Conservation (phyloP, 2,888 invertebrate species). For the Aphodius granarius region DNA sequence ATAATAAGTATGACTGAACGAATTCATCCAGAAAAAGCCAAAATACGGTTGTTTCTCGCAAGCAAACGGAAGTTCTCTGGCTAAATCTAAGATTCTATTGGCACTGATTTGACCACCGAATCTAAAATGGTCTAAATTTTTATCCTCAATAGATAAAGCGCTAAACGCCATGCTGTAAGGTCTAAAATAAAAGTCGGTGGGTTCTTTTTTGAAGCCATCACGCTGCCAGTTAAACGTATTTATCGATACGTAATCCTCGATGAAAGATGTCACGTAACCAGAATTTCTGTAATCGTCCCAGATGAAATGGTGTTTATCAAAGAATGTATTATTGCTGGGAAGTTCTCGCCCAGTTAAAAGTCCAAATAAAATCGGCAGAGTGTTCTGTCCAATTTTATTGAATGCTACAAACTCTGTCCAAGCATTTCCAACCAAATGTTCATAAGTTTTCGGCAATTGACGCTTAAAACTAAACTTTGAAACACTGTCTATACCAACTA, state of each 20-base stretch:
- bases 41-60: constrained; percentile 62
- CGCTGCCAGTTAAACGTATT: constrained; percentile 77
- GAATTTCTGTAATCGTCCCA: constrained; percentile 75
- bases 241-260: constrained; percentile 73
- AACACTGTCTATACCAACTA: constrained; percentile 84
- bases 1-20: constrained; percentile 72
- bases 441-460: constrained; percentile 70
- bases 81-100: constrained; percentile 38
- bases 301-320: constrained; percentile 73
- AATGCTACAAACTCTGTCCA: constrained; percentile 46
- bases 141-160: constrained; percentile 37
- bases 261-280: constrained; percentile 79
- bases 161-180: constrained; percentile 75
- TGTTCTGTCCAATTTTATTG: constrained; percentile 81
- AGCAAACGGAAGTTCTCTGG: neutral
- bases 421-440: constrained; percentile 62
- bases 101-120: constrained; percentile 70
- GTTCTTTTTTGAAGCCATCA: constrained; percentile 70
- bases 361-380: constrained; percentile 87
- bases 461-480: constrained; percentile 76
- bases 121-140: neutral
- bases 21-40: constrained; percentile 80
- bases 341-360: constrained; percentile 67
- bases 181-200: constrained; percentile 81
- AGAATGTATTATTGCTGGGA: constrained; percentile 57